Base-by-base conservation (phyloP, 2,113 vertebrate species). In the human (Homo sapiens) region DNA sequence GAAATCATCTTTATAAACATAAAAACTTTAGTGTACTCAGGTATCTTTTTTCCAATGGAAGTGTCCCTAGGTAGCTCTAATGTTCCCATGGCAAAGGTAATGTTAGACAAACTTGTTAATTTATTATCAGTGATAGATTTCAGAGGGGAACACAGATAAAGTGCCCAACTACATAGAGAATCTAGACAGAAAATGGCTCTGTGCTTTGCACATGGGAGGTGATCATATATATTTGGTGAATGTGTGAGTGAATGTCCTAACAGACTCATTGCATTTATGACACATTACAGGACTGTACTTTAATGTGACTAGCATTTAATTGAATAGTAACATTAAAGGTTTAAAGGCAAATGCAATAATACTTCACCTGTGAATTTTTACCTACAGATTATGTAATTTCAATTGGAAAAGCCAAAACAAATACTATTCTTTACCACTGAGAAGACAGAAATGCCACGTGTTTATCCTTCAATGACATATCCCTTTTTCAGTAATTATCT, bases 401-500 rank as follows among this genome's bases (percentile, higher is more conserved):
- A 94, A 75, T 94, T 70, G 94, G 55, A 73, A 90, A 90, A 90
- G 55, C 17, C 48, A 88, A 94, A 93, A 87, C 17, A 55, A 82
- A 64, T 64, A 92, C 20, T 7, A 57, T 30, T 13, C 79, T 55
- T 94, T 79, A 22, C 59, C 50, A 83, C 16, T 84, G 35, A 90
- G 73, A 93, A 92, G 38, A 83, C 35, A 73, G 81, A 97, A 93
- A 87, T 96, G 52, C 61, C 79, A 64, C 70, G 22, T 83, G 87
- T 90, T 90, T 96, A 96, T 75, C 80, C n/a, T 90, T 90, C 73
- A 94, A 25, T 73, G 83, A 84, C 14, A 61, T 30, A 87, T 70
- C 90, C 35, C 55, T 84, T 80, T 88, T 27, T 90, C 55, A 84
- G 68, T 45, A 87, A 96, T 96, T 96, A 90, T 96, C 64, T 92